These are phyloP conservation scores for Drosophila ezoana DNA, from an alignment of 2,888 invertebrate species.

Conservation along the genomic window DNA sequence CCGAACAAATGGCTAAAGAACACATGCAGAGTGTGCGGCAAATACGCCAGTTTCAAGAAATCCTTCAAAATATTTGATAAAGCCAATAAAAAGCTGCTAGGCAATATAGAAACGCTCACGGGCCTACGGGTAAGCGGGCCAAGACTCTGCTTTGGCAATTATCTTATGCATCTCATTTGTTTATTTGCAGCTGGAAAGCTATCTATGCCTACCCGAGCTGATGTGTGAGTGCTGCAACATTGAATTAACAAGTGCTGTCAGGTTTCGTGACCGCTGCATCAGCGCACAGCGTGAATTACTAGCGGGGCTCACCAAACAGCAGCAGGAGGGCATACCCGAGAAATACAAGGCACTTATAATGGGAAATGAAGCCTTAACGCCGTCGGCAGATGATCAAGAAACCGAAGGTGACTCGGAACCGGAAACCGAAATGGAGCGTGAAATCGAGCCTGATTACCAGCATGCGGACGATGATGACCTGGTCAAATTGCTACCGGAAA, in stretches of 20 bases:
- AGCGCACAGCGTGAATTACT: conserved; percentile 59
- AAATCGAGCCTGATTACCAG: conserved; percentile 20
- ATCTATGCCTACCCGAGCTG: conserved; percentile 55
- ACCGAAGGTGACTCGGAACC: conserved; percentile 30
- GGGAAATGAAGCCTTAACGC: conserved; percentile 31
- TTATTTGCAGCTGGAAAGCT: conserved; percentile 51
- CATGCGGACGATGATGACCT: conserved; percentile 32
- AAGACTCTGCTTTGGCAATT: conserved; percentile 6
- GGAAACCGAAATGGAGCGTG: conserved; percentile 22
- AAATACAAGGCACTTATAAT: conserved; percentile 48
- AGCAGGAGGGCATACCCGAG: conserved; percentile 44
- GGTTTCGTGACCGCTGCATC: conserved; percentile 68
- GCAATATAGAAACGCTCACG: conserved; percentile 61
- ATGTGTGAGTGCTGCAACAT: conserved; percentile 69
- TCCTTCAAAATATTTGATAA: conserved; percentile 65
- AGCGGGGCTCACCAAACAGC: conserved; percentile 50
- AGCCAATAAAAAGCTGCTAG: conserved; percentile 53
- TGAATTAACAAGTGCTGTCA: conserved; percentile 51
- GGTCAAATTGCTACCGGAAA: conserved; percentile 34
- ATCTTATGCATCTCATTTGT: neutral
- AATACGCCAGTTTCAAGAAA: conserved; percentile 68
- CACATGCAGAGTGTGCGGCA: conserved; percentile 70
- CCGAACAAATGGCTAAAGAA: conserved; percentile 62
- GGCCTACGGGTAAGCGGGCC: conserved; percentile 52
- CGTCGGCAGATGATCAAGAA: conserved; percentile 19